Evolutionary conservation across 2,797 vertebrate species (phyloP).

Genomic region (Trachurus trachurus): DNA sequence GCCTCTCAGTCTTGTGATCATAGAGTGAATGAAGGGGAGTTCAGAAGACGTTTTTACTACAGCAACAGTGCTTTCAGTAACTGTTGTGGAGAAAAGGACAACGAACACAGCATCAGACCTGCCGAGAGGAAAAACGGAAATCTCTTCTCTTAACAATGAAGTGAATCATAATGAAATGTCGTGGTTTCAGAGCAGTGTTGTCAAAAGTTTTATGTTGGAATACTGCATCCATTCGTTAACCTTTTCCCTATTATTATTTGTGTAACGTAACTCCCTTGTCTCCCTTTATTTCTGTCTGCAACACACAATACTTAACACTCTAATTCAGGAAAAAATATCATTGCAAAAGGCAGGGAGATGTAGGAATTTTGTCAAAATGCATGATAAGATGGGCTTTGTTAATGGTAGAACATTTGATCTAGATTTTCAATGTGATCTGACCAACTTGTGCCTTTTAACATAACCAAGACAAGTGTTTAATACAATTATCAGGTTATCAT

Average conservation of each 20-base stretch:
- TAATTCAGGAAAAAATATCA: slow-evolving; percentile 80
- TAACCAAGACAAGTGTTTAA: slow-evolving; percentile 88
- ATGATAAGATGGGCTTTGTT: slow-evolving; percentile 78
- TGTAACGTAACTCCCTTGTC: slow-evolving; percentile 70
- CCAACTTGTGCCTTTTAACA: slow-evolving; percentile 96
- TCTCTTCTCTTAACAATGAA: slow-evolving; percentile 40
- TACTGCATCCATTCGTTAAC: slow-evolving; percentile 56
- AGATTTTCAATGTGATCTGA: slow-evolving; percentile 85
- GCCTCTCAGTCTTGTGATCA: slow-evolving; percentile 29
- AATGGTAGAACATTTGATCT: slow-evolving; percentile 77
- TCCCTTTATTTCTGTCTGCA: slow-evolving; percentile 63
- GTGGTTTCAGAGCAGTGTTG: slow-evolving; percentile 56
- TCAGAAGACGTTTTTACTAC: slow-evolving; percentile 37
- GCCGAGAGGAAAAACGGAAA: slow-evolving; percentile 46
- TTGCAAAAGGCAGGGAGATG: slow-evolving; percentile 75
- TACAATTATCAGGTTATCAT: slow-evolving; percentile 87
- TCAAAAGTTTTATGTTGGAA: slow-evolving; percentile 49
- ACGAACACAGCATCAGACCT: slow-evolving; percentile 47
- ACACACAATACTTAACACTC: slow-evolving; percentile 67
- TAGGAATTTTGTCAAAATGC: slow-evolving; percentile 64
- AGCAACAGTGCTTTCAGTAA: slow-evolving; percentile 29
- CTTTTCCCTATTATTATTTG: slow-evolving; percentile 61
- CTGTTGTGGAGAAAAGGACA: slow-evolving; percentile 46
- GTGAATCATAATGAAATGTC: slow-evolving; percentile 27
- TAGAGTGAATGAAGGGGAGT: slow-evolving; percentile 24